phyloP scores from a whole-genome alignment of 2,797 vertebrate genomes.

The Chelon labrosus region DNA sequence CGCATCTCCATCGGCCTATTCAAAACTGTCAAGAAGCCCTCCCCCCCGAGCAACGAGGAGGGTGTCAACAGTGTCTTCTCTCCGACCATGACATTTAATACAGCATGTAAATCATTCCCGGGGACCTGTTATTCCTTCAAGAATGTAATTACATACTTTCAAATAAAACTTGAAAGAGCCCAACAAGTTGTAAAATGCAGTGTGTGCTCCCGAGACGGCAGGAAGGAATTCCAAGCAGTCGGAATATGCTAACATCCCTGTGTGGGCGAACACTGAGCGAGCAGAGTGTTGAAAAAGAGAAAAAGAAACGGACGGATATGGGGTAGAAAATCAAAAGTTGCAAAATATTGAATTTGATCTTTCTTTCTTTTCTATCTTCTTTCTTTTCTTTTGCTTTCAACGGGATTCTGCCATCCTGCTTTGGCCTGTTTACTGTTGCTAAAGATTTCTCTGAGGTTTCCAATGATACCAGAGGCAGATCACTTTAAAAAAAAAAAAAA shows the following conservation, averaged over 20 bases:
- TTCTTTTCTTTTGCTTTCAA: background rate
- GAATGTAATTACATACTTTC: constrained; percentile 99
- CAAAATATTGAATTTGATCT: background rate
- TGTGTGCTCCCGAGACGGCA: constrained; percentile 92
- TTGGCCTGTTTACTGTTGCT: background rate
- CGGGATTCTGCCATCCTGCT: background rate
- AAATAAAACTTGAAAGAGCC: constrained; percentile 99
- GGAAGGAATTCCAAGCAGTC: constrained; percentile 98
- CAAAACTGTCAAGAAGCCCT: too few species aligned
- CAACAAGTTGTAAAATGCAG: constrained; percentile 99
- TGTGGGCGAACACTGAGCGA: constrained; percentile 83
- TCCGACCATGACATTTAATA: constrained; percentile 95
- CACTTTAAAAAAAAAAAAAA: too few species aligned
- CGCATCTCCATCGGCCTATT: constrained; percentile 40
- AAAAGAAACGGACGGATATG: background rate
- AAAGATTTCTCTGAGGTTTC: background rate
- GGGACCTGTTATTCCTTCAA: constrained; percentile 96
- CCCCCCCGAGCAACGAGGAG: too few species aligned
- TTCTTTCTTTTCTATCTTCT: too few species aligned
- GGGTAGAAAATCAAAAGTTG: background rate
- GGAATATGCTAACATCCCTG: constrained; percentile 98
- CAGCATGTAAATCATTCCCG: constrained; percentile 93
- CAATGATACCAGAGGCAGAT: background rate
- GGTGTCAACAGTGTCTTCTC: constrained; percentile 92
- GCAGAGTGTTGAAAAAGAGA: constrained; percentile 26